These are phyloP conservation scores for Microctenopoma stevenorrisi DNA, from an alignment of 2,797 vertebrate genomes.

Conservation along the genomic window DNA sequence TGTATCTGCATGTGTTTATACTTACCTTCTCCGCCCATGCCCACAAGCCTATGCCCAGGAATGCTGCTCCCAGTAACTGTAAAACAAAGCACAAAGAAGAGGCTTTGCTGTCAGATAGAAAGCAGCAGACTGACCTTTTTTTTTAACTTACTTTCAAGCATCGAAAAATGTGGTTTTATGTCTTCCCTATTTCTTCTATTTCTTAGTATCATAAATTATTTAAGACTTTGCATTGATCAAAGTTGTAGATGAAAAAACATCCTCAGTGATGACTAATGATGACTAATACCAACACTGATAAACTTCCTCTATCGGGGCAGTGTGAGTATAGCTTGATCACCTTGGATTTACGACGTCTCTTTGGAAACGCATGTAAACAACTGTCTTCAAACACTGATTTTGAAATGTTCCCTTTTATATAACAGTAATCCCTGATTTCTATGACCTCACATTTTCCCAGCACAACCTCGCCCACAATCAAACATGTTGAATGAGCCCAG, in stretches of 20 bases:
- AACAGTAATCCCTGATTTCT: constrained; percentile 14
- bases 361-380: constrained; percentile 28
- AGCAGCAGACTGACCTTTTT: not conserved
- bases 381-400: not conserved
- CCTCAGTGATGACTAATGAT: not conserved
- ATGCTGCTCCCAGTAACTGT: constrained; percentile 92
- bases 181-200: not conserved
- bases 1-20: constrained; percentile 54
- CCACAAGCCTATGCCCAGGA: constrained; percentile 92
- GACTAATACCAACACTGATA: not conserved
- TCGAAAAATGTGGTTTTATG: not conserved
- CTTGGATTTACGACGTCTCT: constrained; percentile 18
- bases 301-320: not conserved
- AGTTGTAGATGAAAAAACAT: not conserved
- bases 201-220: not conserved
- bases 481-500: not conserved
- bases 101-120: constrained; percentile 19
- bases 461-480: not conserved
- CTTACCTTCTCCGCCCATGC: constrained; percentile 96
- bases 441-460: constrained; percentile 19
- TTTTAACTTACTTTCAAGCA: not conserved
- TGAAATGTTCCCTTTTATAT: not conserved
- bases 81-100: constrained; percentile 73
- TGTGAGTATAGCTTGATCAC: not conserved
- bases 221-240: not conserved